Evolutionary conservation across 1,140 invertebrate genomes (phyloP), one percentile per base, ranked within the genome.

Genomic region (Polypedilum pembai): DNA sequence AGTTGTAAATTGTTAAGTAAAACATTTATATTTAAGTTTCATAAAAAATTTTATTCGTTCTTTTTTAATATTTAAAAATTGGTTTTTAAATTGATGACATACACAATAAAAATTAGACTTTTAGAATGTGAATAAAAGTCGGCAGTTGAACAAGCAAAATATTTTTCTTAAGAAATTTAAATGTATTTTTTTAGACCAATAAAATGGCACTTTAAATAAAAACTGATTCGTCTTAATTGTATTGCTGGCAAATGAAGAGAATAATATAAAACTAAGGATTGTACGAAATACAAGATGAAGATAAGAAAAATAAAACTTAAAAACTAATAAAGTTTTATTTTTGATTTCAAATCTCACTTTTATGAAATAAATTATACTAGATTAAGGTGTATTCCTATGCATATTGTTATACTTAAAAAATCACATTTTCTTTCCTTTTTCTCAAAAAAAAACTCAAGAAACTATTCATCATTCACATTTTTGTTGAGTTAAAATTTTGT

Each of bases 131-230:
- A 33, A 5, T 56, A 56, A 56, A 15, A 56, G 45, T 56, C n/a
- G 45, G n/a, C n/a, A 56, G 45, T n/a, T 4, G 8, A 56, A n/a
- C 3, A 56, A 56, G 45, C 3, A 15, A 12, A n/a, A 56, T 15
- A 56, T 56, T 56, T 56, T n/a, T 56, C 12, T 12, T 56, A 56
- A n/a, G 45, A 56, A 4, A 3, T 56, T n/a, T 10, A 15, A 56
- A 56, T 56, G 45, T n/a, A 56, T 56, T 10, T 56, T n/a, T 56
- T 56, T 56, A n/a, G n/a, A 56, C 45, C 45, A 56, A 56, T 56
- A n/a, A n/a, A 56, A 56, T 56, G 45, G 45, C 45, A 56, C 45
- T 56, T 56, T 56, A n/a, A 56, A 56, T 56, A n/a, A 56, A 12
- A 45, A 45, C n/a, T 56, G 12, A 15, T 56, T n/a, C 3, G 10